Conservation (phyloP, 53 echinoderm and acorn worm genomes). For the Paracentrotus lividus region DNA sequence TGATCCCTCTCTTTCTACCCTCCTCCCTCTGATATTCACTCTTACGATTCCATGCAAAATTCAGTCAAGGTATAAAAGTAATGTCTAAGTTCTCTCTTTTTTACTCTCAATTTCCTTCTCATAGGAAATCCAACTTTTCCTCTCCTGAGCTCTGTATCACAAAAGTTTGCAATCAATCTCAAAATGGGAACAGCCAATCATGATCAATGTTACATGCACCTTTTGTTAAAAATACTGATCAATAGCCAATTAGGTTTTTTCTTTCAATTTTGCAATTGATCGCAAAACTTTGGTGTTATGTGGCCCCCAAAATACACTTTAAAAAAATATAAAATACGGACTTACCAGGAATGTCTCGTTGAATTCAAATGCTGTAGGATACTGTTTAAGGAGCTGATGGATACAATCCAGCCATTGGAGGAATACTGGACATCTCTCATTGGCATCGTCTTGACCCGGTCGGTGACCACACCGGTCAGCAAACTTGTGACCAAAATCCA, state of each 20-base stretch:
- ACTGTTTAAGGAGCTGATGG: slow-evolving; percentile 93
- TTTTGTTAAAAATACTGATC: neutral
- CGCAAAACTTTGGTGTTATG: neutral
- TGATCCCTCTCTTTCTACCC: too few relatives aligned
- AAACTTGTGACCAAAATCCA: slow-evolving; percentile 97
- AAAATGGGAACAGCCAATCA: neutral
- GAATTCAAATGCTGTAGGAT: slow-evolving; percentile 95
- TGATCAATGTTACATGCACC: neutral
- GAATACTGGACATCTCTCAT: slow-evolving; percentile 93
- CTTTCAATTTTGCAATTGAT: neutral
- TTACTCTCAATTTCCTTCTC: too few relatives aligned
- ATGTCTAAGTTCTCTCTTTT: too few relatives aligned
- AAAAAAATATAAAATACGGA: too few relatives aligned
- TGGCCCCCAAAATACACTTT: too few relatives aligned
- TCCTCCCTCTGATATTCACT: too few relatives aligned
- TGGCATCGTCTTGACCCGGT: slow-evolving; percentile 86
- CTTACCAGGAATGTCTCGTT: slow-evolving; percentile 98
- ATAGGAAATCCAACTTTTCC: too few relatives aligned
- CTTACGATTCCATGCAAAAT: too few relatives aligned
- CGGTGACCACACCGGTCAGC: slow-evolving; percentile 93
- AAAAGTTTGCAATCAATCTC: too few relatives aligned
- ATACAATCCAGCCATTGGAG: slow-evolving; percentile 96
- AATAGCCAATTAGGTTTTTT: neutral
- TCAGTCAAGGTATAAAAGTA: too few relatives aligned
- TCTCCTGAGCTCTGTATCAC: neutral